Conservation (phyloP, 1,140 invertebrate species). For the Ips typographus region DNA sequence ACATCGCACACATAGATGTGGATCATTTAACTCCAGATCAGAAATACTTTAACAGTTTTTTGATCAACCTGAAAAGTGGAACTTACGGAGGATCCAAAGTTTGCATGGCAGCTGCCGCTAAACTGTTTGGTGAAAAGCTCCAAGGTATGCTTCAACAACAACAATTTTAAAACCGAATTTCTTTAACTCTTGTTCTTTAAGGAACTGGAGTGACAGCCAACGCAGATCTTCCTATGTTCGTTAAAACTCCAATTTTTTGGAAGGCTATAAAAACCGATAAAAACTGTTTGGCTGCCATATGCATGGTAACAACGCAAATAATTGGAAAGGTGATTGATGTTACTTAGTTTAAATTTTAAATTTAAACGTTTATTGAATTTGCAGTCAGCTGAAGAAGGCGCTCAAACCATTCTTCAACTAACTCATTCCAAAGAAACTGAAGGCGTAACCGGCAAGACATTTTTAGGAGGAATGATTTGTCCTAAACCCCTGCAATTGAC, state of each 20-base stretch:
- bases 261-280: not conserved
- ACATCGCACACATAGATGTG: conserved; percentile 51
- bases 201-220: conserved; percentile 9
- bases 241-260: conserved; percentile 16
- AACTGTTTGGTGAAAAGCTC: conserved; percentile 61
- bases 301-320: not conserved
- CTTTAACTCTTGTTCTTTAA: not conserved
- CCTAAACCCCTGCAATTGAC: conserved; percentile 20
- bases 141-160: conserved; percentile 51
- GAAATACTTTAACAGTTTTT: not conserved
- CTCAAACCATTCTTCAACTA: conserved; percentile 32
- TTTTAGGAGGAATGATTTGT: conserved; percentile 18
- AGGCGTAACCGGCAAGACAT: conserved; percentile 31
- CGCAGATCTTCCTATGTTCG: conserved; percentile 11
- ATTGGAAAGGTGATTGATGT: conserved; percentile 5
- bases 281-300: not conserved
- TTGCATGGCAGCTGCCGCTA: conserved; percentile 66
- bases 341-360: not conserved
- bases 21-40: conserved; percentile 41
- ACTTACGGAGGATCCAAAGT: conserved; percentile 58
- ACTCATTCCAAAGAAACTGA: conserved; percentile 28
- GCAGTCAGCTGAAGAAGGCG: conserved; percentile 33
- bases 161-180: not conserved
- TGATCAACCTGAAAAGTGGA: not conserved
- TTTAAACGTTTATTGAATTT: not conserved